These are phyloP conservation scores for Hyposoter dolosus DNA, from an alignment of 2,888 invertebrate species.

Conservation along the genomic window DNA sequence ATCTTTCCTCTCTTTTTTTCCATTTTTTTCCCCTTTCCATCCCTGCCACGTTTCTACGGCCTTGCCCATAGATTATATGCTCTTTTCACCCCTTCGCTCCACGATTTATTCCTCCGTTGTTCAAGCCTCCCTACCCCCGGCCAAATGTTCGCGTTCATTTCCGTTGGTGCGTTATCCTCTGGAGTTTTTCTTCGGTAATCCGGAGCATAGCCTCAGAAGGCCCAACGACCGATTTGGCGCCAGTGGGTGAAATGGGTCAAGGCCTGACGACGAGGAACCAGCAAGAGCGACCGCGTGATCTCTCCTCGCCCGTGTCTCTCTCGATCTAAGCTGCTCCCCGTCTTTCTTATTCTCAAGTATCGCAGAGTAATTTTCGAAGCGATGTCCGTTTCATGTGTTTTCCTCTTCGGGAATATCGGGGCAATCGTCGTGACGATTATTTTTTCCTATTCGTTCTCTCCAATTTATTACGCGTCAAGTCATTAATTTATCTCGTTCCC, in stretches of 20 bases:
- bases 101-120: constrained; percentile 13
- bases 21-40: constrained; percentile 39
- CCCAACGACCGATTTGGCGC: constrained; percentile 81
- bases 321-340: background rate
- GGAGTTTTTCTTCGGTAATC: constrained; percentile 60
- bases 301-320: background rate
- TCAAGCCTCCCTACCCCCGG: constrained; percentile 17
- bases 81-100: constrained; percentile 57
- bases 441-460: background rate
- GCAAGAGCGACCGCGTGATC: constrained; percentile 14
- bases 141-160: constrained; percentile 56
- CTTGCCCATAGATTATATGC: constrained; percentile 55
- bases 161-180: constrained; percentile 69
- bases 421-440: constrained; percentile 40
- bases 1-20: constrained; percentile 14
- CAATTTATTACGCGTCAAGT: constrained; percentile 28
- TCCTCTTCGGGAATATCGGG: constrained; percentile 21
- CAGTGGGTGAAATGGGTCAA: constrained; percentile 82
- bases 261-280: constrained; percentile 74
- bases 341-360: constrained; percentile 41
- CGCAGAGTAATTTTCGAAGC: constrained; percentile 30
- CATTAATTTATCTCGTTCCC: constrained; percentile 14
- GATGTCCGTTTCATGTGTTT: background rate
- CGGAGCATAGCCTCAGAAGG: constrained; percentile 61
- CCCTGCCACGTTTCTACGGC: constrained; percentile 28